A percentile compares a stretch with the other conserved stretches of the same genome.
Evolutionary conservation across 2,888 invertebrate species (phyloP).

Genomic region (Creontiades dilutus): DNA sequence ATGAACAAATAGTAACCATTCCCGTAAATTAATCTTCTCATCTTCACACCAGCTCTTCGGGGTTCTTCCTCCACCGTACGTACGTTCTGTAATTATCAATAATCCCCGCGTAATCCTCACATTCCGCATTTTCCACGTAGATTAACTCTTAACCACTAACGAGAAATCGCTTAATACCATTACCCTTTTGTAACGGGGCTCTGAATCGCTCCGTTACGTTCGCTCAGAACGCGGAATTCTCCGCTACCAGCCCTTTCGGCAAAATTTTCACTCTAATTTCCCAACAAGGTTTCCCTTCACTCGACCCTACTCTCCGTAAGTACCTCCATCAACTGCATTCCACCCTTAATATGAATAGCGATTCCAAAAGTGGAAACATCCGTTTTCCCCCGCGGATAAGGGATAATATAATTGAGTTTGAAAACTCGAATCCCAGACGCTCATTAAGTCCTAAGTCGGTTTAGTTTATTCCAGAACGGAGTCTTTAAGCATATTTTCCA

Average conservation of each 20-base stretch:
- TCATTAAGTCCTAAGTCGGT: constrained; percentile 35
- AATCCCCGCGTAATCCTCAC: too few relatives aligned
- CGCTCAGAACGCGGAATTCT: too few relatives aligned
- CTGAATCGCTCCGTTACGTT: too few relatives aligned
- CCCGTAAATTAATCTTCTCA: too few relatives aligned
- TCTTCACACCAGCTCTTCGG: too few relatives aligned
- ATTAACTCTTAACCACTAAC: too few relatives aligned
- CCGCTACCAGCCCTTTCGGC: not conserved
- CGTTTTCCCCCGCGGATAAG: not conserved
- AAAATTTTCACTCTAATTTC: not conserved
- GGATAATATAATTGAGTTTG: constrained; percentile 34
- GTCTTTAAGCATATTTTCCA: not conserved
- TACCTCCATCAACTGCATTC: constrained; percentile 32
- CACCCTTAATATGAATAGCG: constrained; percentile 25
- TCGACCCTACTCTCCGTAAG: not conserved
- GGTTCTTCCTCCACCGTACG: too few relatives aligned
- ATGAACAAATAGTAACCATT: too few relatives aligned
- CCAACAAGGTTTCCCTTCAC: constrained; percentile 26
- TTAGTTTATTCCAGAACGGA: constrained; percentile 5
- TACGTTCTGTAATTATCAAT: not conserved
- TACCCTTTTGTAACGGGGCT: too few relatives aligned
- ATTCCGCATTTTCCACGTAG: too few relatives aligned
- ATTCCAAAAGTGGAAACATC: constrained; percentile 15
- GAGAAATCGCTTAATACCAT: too few relatives aligned
- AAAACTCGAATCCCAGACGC: constrained; percentile 28